Conservation (phyloP, 1,140 invertebrate species). For the Chlorops oryzae region DNA sequence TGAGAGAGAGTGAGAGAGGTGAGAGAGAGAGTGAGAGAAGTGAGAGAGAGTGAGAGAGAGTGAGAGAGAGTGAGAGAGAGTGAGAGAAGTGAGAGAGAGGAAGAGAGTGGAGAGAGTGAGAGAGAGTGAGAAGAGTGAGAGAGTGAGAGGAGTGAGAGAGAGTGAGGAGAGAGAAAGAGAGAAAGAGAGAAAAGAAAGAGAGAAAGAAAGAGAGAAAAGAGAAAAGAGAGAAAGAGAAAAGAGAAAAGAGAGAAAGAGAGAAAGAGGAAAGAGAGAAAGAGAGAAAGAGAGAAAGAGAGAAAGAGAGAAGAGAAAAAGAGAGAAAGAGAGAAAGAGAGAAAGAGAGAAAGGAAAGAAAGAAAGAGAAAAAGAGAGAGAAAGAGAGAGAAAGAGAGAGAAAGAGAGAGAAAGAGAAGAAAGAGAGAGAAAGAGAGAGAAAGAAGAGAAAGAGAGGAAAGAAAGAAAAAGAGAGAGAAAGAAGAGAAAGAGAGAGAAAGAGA, state of each 20-base stretch:
- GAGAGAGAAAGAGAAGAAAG: constrained; percentile 3
- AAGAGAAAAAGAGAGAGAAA: constrained; percentile 4
- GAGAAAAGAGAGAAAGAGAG: neutral
- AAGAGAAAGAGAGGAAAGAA: neutral
- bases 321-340: constrained; percentile 9
- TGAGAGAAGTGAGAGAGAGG: no score
- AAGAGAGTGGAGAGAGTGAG: no score
- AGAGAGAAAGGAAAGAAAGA: neutral
- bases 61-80: no score
- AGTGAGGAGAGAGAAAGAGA: neutral
- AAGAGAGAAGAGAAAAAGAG: constrained; percentile 4
- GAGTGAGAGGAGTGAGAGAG: no score
- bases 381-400: neutral
- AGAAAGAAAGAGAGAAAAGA: neutral
- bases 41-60: no score
- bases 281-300: constrained; percentile 17
- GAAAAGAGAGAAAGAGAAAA: neutral
- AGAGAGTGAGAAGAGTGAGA: no score
- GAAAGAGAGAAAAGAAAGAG: neutral
- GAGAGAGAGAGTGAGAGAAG: no score
- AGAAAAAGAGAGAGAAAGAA: constrained; percentile 4
- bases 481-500: constrained; percentile 6
- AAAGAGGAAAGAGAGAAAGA: constrained; percentile 12
- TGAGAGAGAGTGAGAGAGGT: no score
- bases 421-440: constrained; percentile 10